Evolutionary conservation across 2,113 vertebrate genomes (phyloP).

Genomic region (Mobula hypostoma): DNA sequence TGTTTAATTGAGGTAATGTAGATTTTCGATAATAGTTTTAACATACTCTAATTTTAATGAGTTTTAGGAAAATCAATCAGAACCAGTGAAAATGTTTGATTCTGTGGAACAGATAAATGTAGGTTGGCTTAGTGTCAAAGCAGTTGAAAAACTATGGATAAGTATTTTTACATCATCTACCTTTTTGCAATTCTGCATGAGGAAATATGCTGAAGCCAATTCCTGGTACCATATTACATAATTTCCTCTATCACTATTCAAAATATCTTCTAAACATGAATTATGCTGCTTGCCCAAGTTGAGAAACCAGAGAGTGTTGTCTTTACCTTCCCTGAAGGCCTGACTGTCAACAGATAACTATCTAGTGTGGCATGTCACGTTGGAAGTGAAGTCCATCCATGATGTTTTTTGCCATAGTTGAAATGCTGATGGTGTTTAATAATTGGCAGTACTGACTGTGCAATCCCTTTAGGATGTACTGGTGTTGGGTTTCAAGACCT

Average conservation of each 20-base stretch:
- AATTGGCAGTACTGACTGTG: slow-evolving; percentile 15
- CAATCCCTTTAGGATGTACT: slow-evolving; percentile 19
- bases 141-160: background rate
- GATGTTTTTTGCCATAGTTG: slow-evolving; percentile 1
- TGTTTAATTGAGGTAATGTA: background rate
- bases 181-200: background rate
- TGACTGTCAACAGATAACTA: slow-evolving; percentile 43
- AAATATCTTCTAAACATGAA: background rate
- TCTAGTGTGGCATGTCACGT: slow-evolving; percentile 38
- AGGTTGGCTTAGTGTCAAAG: background rate
- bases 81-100: background rate
- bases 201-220: background rate
- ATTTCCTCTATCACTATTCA: background rate
- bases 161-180: background rate
- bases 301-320: slow-evolving; percentile 35
- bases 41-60: background rate
- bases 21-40: background rate
- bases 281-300: background rate
- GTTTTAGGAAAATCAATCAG: background rate
- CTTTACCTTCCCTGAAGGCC: slow-evolving; percentile 60
- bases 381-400: background rate
- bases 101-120: background rate
- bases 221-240: background rate
- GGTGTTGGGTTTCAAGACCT: slow-evolving; percentile 8
- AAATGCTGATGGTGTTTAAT: slow-evolving; percentile 27